These are phyloP conservation scores for Marcusenius ussheri DNA, from an alignment of 2,113 vertebrate genomes.

Conservation along the genomic window DNA sequence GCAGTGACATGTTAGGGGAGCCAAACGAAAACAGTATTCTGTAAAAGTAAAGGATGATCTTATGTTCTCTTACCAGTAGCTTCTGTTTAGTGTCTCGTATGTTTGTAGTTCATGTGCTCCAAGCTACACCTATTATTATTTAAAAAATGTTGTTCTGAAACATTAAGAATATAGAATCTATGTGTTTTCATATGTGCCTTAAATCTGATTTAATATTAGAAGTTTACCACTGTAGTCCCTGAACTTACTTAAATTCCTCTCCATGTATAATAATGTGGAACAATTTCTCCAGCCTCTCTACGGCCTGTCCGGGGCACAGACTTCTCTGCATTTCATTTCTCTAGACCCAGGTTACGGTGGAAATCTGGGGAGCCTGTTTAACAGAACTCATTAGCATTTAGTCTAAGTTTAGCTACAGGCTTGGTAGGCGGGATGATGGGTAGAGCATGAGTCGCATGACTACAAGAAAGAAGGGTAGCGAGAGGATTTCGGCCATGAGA, in stretches of 20 bases:
- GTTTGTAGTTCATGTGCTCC: neutral
- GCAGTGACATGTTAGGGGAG: neutral
- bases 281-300: neutral
- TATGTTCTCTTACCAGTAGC: neutral
- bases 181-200: conserved; percentile 13
- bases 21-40: neutral
- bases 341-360: neutral
- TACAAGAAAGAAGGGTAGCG: neutral
- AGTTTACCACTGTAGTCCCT: neutral
- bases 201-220: conserved; percentile 16
- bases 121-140: neutral
- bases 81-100: neutral
- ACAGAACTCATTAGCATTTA: neutral
- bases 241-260: neutral
- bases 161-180: conserved; percentile 12
- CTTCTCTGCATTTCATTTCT: neutral
- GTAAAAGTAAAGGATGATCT: neutral
- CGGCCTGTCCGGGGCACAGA: neutral
- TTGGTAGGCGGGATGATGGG: neutral
- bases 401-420: neutral
- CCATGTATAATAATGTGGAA: neutral
- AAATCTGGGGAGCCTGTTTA: neutral
- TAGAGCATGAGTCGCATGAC: neutral
- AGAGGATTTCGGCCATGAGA: neutral
- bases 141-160: neutral